Evolutionary conservation across 2,888 invertebrate species (phyloP).

Genomic region (Pharmacophagus antenor): DNA sequence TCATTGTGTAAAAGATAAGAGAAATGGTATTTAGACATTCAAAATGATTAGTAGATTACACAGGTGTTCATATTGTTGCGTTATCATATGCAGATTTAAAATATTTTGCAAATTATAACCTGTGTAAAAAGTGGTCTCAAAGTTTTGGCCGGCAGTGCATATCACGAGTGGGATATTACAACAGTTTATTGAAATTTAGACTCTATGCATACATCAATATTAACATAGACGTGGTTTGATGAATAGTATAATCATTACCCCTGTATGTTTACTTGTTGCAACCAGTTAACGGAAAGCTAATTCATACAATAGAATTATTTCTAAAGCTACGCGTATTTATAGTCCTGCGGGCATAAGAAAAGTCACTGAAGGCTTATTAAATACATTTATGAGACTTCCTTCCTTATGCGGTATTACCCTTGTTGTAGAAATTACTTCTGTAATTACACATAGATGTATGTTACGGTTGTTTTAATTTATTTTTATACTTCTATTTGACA

Average conservation of each 20-base stretch:
- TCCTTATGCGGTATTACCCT: conserved; percentile 25
- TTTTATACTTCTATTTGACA: background rate
- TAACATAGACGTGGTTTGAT: background rate
- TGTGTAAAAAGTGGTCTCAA: no score
- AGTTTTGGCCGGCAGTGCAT: no score
- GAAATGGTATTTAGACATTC: no score
- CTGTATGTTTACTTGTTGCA: background rate
- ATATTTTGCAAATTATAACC: no score
- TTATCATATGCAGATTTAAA: no score
- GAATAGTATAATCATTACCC: background rate
- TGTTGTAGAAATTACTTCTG: conserved; percentile 13
- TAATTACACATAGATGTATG: conserved; percentile 11
- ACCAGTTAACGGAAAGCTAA: conserved; percentile 7
- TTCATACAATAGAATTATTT: conserved; percentile 11
- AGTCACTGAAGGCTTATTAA: conserved; percentile 17
- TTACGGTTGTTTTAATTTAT: background rate
- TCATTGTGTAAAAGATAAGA: no score
- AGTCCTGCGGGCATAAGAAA: conserved; percentile 6
- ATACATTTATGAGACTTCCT: conserved; percentile 25
- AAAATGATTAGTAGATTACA: no score
- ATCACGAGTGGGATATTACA: no score
- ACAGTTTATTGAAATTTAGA: no score
- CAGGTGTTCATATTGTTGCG: no score
- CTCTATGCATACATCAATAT: no score
- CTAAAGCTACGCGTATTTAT: conserved; percentile 4